Conservation (phyloP, 2,797 vertebrate genomes). For the Cuculus canorus region DNA sequence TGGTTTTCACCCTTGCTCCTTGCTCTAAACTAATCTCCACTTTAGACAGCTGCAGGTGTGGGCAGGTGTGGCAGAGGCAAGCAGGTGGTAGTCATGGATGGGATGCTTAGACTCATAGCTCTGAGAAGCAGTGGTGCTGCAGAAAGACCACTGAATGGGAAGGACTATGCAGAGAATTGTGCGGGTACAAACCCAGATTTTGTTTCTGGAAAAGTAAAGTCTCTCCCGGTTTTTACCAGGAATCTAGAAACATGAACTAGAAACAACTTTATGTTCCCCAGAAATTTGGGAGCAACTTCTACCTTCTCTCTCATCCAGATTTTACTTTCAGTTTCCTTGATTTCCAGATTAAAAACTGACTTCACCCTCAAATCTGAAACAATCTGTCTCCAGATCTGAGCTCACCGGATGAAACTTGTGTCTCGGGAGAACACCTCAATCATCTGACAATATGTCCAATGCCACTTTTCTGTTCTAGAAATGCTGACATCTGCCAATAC, state of each 20-base stretch:
- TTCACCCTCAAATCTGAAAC: not conserved
- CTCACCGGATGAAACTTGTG: not conserved
- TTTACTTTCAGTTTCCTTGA: not conserved
- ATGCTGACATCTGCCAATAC: not conserved
- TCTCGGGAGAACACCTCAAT: not conserved
- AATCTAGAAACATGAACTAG: not conserved
- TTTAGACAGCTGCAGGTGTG: not conserved
- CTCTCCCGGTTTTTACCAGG: not conserved
- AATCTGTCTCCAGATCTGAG: not conserved
- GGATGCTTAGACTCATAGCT: not conserved
- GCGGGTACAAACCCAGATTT: not conserved
- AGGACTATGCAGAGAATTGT: not conserved
- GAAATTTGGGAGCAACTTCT: not conserved
- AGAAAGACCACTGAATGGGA: not conserved
- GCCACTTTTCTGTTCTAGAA: not conserved
- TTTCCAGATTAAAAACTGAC: not conserved
- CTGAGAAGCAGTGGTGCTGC: not conserved
- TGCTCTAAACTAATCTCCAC: not conserved
- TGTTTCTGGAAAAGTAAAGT: not conserved
- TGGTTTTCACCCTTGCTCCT: not conserved
- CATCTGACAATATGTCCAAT: not conserved
- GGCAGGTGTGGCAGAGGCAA: not conserved
- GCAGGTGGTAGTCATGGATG: accelerated
- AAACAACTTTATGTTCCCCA: not conserved
- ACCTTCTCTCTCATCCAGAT: not conserved